These are phyloP conservation scores for Ectropis grisescens DNA, from an alignment of 1,140 invertebrate species.

Conservation along the genomic window DNA sequence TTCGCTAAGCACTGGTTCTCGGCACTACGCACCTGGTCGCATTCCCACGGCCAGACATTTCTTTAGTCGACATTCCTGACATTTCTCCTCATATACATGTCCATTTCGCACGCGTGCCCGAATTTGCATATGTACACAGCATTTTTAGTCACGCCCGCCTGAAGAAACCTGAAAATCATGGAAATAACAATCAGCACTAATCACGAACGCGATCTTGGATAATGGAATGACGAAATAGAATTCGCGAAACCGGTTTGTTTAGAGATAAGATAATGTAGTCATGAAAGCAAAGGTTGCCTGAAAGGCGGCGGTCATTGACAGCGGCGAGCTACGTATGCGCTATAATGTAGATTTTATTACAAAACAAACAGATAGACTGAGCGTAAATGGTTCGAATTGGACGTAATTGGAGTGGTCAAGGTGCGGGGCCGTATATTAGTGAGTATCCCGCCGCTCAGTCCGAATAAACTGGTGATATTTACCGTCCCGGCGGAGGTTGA, in stretches of 20 bases:
- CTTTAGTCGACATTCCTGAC: conserved; percentile 97
- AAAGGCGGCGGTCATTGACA: conserved; percentile 46
- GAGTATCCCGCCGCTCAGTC: conserved; percentile 1
- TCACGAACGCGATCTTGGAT: conserved; percentile 8
- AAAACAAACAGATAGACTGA: conserved; percentile 20
- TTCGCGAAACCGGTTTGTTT: conserved; percentile 12
- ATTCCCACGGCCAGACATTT: conserved; percentile 98
- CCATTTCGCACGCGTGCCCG: conserved; percentile 97
- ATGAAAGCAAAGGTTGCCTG: conserved; percentile 33
- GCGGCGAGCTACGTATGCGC: conserved; percentile 5
- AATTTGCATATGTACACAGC: conserved; percentile 98
- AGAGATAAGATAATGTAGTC: conserved; percentile 23
- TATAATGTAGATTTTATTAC: conserved; percentile 16
- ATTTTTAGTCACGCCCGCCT: conserved; percentile 96
- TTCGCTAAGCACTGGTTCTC: conserved; percentile 97
- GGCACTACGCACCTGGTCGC: conserved; percentile 99
- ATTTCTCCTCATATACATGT: conserved; percentile 99
- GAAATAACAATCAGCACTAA: not conserved
- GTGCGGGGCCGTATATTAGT: conserved; percentile 1
- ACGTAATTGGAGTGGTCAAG: conserved; percentile 18
- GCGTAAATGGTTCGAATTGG: conserved; percentile 27
- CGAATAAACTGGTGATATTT: conserved; percentile 11
- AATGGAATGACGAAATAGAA: conserved; percentile 9
- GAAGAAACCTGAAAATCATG: conserved; percentile 85
- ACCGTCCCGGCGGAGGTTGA: conserved; percentile 17